phyloP scores from a whole-genome alignment of 1,140 invertebrate genomes.

The Helicoverpa zea region DNA sequence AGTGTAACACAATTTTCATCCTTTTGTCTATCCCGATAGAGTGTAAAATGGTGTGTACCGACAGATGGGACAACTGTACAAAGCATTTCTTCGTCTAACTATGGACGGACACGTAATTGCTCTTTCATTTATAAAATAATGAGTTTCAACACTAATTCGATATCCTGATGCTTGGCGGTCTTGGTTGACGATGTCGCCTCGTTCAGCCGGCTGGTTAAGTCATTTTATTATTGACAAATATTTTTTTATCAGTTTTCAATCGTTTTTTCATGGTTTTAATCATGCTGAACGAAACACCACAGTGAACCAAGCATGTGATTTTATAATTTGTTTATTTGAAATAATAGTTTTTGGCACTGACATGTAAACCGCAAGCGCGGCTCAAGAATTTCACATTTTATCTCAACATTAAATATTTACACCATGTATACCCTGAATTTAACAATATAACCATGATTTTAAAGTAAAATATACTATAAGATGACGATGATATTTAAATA shows the following conservation, averaged over 20 bases:
- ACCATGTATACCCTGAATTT: slow-evolving; percentile 66
- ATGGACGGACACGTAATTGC: slow-evolving; percentile 75
- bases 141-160: slow-evolving; percentile 60
- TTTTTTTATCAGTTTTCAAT: neutral
- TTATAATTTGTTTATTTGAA: slow-evolving; percentile 32
- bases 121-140: slow-evolving; percentile 53
- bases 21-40: neutral
- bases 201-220: neutral
- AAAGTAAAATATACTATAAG: slow-evolving; percentile 53
- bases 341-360: slow-evolving; percentile 61
- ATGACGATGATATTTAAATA: slow-evolving; percentile 61
- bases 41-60: neutral
- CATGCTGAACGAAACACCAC: slow-evolving; percentile 18
- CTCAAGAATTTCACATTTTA: slow-evolving; percentile 41
- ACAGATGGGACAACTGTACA: slow-evolving; percentile 24
- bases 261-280: too few species aligned
- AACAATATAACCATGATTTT: slow-evolving; percentile 58
- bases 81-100: slow-evolving; percentile 51
- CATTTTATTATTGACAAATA: too few species aligned
- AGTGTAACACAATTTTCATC: neutral
- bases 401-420: slow-evolving; percentile 54
- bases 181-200: slow-evolving; percentile 12
- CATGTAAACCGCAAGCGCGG: slow-evolving; percentile 37
- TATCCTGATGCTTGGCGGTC: slow-evolving; percentile 18
- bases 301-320: slow-evolving; percentile 15